phyloP scores from a whole-genome alignment of 2,113 vertebrate species.

The Ptilorrhoa leucosticta region DNA sequence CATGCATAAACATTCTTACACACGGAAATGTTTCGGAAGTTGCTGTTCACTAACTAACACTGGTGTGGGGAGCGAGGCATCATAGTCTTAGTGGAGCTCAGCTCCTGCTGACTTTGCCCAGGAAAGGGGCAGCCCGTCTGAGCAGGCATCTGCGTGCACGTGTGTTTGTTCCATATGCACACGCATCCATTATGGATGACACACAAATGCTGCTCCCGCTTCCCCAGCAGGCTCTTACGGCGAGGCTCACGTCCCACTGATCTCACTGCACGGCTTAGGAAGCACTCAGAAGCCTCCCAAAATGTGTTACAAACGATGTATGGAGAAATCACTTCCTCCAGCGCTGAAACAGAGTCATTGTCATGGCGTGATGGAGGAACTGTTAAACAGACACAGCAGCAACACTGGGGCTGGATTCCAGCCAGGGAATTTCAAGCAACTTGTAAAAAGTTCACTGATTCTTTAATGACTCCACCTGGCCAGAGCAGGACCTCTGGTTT shows the following conservation, averaged over 20 bases:
- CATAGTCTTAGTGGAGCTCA: rapidly evolving
- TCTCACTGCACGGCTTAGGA: neutral
- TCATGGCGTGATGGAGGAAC: neutral
- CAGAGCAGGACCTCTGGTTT: slow-evolving; percentile 45
- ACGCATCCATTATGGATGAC: neutral
- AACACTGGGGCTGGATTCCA: neutral
- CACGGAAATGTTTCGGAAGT: rapidly evolving
- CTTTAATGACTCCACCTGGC: slow-evolving; percentile 59
- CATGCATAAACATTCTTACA: neutral
- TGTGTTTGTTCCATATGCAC: neutral
- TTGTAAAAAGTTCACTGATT: slow-evolving; percentile 61
- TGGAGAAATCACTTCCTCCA: slow-evolving; percentile 21
- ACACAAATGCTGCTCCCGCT: neutral
- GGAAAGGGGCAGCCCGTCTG: neutral
- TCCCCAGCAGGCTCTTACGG: neutral
- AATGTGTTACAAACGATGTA: neutral
- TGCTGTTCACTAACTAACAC: neutral
- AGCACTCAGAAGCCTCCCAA: neutral
- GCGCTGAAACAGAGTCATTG: neutral
- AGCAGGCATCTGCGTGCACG: neutral
- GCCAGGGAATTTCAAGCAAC: slow-evolving; percentile 48
- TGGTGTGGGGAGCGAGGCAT: rapidly evolving
- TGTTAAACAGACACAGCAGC: slow-evolving; percentile 27
- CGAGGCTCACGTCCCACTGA: neutral
- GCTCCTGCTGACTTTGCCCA: neutral